These are phyloP conservation scores for Drosophila lacteicornis DNA, from an alignment of 1,140 invertebrate species.

Conservation along the genomic window DNA sequence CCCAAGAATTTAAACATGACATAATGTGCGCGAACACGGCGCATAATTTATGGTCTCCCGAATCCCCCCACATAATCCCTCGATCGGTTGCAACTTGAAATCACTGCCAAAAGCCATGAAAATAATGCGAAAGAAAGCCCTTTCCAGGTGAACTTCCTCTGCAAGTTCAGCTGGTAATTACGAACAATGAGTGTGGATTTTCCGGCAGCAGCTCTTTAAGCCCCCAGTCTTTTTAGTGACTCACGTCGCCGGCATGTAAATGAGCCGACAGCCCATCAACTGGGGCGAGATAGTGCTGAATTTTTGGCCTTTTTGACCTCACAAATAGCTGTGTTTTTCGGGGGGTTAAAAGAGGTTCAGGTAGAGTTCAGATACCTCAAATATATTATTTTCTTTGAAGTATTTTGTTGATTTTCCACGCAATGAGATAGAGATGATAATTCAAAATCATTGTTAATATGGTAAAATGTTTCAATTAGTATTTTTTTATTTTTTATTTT, in stretches of 20 bases:
- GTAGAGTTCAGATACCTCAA: neutral
- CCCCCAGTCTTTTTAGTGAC: conserved; percentile 47
- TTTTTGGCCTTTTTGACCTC: conserved; percentile 18
- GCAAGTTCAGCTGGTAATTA: conserved; percentile 33
- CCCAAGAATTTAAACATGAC: conserved; percentile 67
- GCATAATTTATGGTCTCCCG: conserved; percentile 63
- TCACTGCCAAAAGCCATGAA: conserved; percentile 11
- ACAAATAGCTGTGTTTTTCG: neutral
- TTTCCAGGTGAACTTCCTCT: conserved; percentile 36
- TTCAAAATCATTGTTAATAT: neutral
- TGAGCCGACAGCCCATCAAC: conserved; percentile 48
- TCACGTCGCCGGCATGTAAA: conserved; percentile 75
- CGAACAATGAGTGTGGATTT: conserved; percentile 54
- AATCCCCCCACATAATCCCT: conserved; percentile 2
- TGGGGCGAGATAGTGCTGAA: conserved; percentile 8
- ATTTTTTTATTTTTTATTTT: too few species aligned
- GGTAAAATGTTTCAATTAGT: too few species aligned
- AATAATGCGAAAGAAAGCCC: conserved; percentile 26
- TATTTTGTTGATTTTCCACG: neutral
- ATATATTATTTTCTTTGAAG: neutral
- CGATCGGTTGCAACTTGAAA: conserved; percentile 26
- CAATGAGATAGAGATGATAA: neutral
- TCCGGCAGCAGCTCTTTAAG: conserved; percentile 43
- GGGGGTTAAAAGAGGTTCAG: neutral
- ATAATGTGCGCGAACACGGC: conserved; percentile 52